A percentile compares a stretch with the other conserved stretches of the same genome.
phyloP scores from a whole-genome alignment of 2,888 invertebrate genomes.

The Eristalis arbustorum region DNA sequence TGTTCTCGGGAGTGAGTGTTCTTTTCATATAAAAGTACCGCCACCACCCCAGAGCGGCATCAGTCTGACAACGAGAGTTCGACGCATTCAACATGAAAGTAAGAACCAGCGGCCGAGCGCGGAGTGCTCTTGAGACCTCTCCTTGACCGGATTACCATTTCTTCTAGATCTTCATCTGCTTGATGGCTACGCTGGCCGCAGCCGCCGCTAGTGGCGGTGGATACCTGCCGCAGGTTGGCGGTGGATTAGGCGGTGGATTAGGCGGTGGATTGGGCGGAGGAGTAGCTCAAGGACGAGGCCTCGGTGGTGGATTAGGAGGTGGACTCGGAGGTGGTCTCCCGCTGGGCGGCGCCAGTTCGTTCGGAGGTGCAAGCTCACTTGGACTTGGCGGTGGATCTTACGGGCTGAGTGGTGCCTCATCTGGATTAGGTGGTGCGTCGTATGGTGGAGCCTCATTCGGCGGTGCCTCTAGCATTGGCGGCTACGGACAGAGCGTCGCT shows the following conservation, averaged over 20 bases:
- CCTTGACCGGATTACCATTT: not conserved
- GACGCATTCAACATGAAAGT: not conserved
- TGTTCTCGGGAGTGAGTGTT: not conserved
- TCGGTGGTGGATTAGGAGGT: not conserved
- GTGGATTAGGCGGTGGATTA: not conserved
- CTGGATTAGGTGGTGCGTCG: conserved; percentile 33
- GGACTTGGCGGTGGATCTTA: not conserved
- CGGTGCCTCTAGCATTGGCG: not conserved
- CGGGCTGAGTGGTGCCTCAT: not conserved
- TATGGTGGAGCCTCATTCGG: conserved; percentile 16
- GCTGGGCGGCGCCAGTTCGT: not conserved
- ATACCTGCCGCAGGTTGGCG: conserved; percentile 40
- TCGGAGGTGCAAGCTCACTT: not conserved
- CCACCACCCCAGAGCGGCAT: not conserved
- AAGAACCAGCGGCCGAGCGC: not conserved
- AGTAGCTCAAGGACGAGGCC: not conserved
- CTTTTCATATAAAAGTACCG: conserved; percentile 50
- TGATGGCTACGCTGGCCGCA: conserved; percentile 57
- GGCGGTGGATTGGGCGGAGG: conserved; percentile 26
- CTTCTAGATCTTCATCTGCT: conserved; percentile 64
- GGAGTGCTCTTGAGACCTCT: not conserved
- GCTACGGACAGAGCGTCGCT: no score
- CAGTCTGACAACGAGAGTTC: conserved; percentile 22
- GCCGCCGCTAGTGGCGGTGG: conserved; percentile 60
- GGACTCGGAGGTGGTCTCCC: not conserved